Conservation (phyloP, 2,113 vertebrate species). For the Nerophis ophidion region DNA sequence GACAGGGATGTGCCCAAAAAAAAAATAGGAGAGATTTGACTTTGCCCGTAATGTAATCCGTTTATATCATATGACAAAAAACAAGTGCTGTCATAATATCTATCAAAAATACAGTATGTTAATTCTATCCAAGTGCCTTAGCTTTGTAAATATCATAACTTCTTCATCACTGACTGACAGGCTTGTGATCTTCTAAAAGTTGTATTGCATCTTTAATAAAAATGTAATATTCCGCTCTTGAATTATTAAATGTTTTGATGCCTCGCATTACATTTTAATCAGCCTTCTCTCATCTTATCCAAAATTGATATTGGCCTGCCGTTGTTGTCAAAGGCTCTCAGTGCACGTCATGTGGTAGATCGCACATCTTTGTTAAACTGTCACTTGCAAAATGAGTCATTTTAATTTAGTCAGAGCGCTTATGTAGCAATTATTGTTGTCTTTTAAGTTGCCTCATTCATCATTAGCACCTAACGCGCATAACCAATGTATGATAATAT, state of each 20-base stretch:
- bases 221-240: slow-evolving; percentile 10
- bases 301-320: background rate
- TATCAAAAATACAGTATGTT: background rate
- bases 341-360: background rate
- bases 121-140: background rate
- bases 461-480: background rate
- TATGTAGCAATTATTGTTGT: background rate
- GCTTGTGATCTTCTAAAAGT: slow-evolving; percentile 2
- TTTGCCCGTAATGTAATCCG: too few species aligned
- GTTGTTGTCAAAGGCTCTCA: background rate
- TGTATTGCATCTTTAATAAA: slow-evolving; percentile 12
- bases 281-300: slow-evolving; percentile 4
- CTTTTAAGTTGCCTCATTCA: background rate
- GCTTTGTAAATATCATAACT: slow-evolving; percentile 15
- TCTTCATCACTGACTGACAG: slow-evolving; percentile 28
- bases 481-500: too few species aligned
- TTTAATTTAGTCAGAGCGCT: background rate
- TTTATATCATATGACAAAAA: too few species aligned
- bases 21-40: too few species aligned
- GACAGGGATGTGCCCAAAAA: too few species aligned
- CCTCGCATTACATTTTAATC: slow-evolving; percentile 17
- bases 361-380: background rate
- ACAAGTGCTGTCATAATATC: background rate
- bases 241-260: slow-evolving; percentile 27
- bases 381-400: background rate